Percentiles rank a stretch among this genome's conserved stretches.
Evolutionary conservation across 1,140 invertebrate species (phyloP).

Genomic region (Nephila pilipes): DNA sequence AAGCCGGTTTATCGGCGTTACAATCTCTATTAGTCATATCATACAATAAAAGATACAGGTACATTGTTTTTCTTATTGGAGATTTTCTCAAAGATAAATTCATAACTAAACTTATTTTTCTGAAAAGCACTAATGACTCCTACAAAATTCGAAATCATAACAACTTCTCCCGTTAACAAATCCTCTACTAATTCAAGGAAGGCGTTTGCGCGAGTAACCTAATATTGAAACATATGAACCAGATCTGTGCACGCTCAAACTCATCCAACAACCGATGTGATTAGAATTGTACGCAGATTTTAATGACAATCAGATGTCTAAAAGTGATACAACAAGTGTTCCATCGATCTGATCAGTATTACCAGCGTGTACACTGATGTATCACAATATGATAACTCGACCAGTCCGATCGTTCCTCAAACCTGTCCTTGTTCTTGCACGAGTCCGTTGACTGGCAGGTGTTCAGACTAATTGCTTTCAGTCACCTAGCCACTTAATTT

Average conservation of each 20-base stretch:
- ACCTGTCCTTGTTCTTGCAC: background rate
- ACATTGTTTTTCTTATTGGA: too few relatives aligned
- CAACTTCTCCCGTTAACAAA: too few relatives aligned
- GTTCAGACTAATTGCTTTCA: background rate
- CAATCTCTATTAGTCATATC: too few relatives aligned
- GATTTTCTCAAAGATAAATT: too few relatives aligned
- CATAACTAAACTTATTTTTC: too few relatives aligned
- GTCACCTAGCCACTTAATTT: background rate
- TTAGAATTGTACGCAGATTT: background rate
- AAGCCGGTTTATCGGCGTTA: too few relatives aligned
- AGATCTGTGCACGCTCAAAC: background rate
- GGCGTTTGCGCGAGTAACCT: background rate
- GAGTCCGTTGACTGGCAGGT: background rate
- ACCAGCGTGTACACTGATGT: background rate
- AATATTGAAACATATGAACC: background rate
- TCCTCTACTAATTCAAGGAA: background rate
- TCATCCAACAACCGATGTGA: background rate
- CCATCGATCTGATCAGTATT: background rate
- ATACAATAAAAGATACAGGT: too few relatives aligned
- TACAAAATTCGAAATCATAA: too few relatives aligned
- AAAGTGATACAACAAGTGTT: slow-evolving; percentile 16
- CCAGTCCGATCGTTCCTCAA: background rate
- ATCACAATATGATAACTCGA: background rate
- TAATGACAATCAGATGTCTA: background rate
- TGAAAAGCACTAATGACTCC: too few relatives aligned